These are phyloP conservation scores for Drosophila jambulina DNA, from an alignment of 1,140 invertebrate genomes.

Conservation along the genomic window DNA sequence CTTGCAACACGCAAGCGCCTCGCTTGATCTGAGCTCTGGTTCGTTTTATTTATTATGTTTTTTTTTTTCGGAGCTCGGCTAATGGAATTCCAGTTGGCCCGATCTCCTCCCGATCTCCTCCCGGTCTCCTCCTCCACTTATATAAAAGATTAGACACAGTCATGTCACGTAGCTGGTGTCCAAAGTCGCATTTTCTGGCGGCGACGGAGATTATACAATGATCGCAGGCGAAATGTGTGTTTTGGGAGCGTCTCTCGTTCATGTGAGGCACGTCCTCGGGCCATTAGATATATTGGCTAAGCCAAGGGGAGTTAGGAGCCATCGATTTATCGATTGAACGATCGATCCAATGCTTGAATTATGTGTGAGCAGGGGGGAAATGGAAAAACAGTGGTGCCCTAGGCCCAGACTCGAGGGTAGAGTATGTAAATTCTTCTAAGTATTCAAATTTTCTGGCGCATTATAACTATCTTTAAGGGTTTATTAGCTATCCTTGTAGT, in stretches of 20 bases:
- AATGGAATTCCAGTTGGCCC: slow-evolving; percentile 41
- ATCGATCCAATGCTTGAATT: neutral
- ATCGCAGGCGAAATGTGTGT: slow-evolving; percentile 43
- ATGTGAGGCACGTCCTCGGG: slow-evolving; percentile 47
- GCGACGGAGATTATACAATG: slow-evolving; percentile 48
- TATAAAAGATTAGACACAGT: slow-evolving; percentile 57
- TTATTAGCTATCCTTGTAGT: too few species aligned
- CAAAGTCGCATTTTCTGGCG: slow-evolving; percentile 14
- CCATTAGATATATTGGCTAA: slow-evolving; percentile 22
- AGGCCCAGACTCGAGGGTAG: neutral
- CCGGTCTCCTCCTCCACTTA: slow-evolving; percentile 18
- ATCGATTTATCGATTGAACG: neutral
- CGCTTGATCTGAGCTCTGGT: slow-evolving; percentile 59
- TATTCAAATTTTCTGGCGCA: too few species aligned
- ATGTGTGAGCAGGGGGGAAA: neutral
- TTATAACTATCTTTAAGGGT: too few species aligned
- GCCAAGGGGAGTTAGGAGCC: slow-evolving; percentile 9
- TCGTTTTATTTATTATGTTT: slow-evolving; percentile 6
- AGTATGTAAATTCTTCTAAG: neutral
- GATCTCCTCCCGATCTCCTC: neutral
- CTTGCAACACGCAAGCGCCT: slow-evolving; percentile 71
- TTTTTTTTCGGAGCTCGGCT: slow-evolving; percentile 40
- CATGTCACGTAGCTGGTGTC: slow-evolving; percentile 52
- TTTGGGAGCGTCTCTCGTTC: slow-evolving; percentile 49
- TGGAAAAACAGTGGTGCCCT: neutral